These are phyloP conservation scores for Phoxinus dragarum DNA, from an alignment of 2,797 vertebrate species.

Conservation along the genomic window DNA sequence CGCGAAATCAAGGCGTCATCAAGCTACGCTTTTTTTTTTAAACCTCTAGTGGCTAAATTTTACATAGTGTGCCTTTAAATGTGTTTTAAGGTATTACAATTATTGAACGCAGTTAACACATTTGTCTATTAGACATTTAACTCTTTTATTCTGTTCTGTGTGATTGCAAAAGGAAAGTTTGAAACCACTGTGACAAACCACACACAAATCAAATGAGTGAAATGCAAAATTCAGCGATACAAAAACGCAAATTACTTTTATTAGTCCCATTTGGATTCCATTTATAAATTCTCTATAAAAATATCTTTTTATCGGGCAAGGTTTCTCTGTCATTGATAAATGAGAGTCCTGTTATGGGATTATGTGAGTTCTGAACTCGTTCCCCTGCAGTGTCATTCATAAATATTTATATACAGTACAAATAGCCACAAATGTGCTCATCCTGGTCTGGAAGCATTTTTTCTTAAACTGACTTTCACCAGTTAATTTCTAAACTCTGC, in stretches of 20 bases:
- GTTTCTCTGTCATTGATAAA: conserved; percentile 29
- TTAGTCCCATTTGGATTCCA: neutral
- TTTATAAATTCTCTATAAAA: neutral
- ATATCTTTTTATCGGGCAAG: neutral
- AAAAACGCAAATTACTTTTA: neutral
- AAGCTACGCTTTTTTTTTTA: too few species aligned
- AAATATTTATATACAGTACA: neutral
- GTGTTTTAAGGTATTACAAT: neutral
- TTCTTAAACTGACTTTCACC: neutral
- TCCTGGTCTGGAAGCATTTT: neutral
- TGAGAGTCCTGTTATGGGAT: neutral
- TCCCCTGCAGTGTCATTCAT: neutral
- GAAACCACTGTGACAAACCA: neutral
- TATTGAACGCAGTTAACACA: neutral
- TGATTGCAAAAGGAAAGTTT: neutral
- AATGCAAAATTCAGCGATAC: neutral
- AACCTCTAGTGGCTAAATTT: too few species aligned
- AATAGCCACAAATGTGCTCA: neutral
- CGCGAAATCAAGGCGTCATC: too few species aligned
- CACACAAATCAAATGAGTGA: neutral
- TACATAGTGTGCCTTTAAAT: too few species aligned
- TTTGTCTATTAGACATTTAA: neutral
- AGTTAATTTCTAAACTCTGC: conserved; percentile 2
- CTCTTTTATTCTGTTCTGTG: neutral
- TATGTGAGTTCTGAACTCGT: neutral